Conservation (phyloP, 2,113 vertebrate species). For the Sterrhoptilus dennistouni region DNA sequence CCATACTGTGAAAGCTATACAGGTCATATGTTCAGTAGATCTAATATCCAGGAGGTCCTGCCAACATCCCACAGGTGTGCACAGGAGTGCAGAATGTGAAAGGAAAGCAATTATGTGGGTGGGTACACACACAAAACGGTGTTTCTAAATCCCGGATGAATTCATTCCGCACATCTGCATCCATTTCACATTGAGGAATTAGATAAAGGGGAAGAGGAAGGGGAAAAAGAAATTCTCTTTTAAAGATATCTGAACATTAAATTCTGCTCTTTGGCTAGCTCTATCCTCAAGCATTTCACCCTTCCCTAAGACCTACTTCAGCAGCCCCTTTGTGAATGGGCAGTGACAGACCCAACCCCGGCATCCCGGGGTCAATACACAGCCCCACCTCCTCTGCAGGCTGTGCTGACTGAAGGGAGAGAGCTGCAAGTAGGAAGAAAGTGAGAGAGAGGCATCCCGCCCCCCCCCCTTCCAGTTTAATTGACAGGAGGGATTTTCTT, state of each 20-base stretch:
- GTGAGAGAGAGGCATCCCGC: neutral
- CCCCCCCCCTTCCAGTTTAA: neutral
- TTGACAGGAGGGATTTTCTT: conserved; percentile 56
- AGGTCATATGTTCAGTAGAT: neutral
- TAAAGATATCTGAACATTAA: neutral
- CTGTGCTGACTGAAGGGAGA: neutral
- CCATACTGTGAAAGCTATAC: neutral
- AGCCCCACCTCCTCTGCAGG: neutral
- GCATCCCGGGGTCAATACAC: neutral
- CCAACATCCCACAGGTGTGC: conserved; percentile 38
- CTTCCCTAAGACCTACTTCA: neutral
- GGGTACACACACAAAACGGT: neutral
- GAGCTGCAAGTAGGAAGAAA: neutral
- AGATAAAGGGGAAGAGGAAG: neutral
- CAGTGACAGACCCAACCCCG: neutral
- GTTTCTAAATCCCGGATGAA: conserved; percentile 41
- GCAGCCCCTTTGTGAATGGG: neutral
- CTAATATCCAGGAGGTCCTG: neutral
- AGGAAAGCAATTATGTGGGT: conserved; percentile 45
- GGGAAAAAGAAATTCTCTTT: neutral
- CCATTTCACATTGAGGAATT: conserved; percentile 10
- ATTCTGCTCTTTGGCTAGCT: neutral
- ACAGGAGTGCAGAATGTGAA: conserved; percentile 1
- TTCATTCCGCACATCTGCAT: conserved; percentile 38
- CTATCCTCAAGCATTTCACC: neutral